Percentiles rank a stretch among this genome's conserved stretches.
These are phyloP conservation scores for Cydia fagiglandana DNA, from an alignment of 1,140 invertebrate genomes.

Conservation along the genomic window DNA sequence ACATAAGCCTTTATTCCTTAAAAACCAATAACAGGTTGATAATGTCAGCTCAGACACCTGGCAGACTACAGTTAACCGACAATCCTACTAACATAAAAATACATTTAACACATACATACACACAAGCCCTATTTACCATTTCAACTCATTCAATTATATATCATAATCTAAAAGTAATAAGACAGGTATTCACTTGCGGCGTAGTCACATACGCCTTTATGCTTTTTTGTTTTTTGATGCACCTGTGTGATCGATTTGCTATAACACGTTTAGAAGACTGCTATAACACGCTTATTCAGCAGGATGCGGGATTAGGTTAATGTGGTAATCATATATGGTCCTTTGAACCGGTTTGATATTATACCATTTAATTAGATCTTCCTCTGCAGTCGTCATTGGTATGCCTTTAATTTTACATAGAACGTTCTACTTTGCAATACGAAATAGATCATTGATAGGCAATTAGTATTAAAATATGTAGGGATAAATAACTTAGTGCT, in stretches of 20 bases:
- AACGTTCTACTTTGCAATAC: too few relatives aligned
- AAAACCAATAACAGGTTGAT: conserved; percentile 31
- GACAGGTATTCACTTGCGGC: background rate
- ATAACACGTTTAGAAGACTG: background rate
- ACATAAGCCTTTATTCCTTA: background rate
- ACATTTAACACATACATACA: background rate
- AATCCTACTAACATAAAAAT: conserved; percentile 69
- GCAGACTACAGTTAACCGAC: conserved; percentile 57
- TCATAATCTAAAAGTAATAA: background rate
- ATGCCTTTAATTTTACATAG: background rate
- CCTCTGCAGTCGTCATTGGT: background rate
- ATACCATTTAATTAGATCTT: conserved; percentile 19
- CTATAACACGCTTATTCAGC: background rate
- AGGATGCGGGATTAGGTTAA: conserved; percentile 18
- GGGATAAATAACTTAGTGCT: too few relatives aligned
- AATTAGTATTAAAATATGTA: too few relatives aligned
- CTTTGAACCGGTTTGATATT: background rate
- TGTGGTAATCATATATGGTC: background rate
- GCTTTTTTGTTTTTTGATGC: background rate
- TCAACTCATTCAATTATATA: background rate
- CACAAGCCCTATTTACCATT: background rate
- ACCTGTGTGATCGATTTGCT: conserved; percentile 17
- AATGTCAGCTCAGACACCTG: conserved; percentile 47
- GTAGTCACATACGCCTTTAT: background rate
- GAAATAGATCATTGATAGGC: too few relatives aligned